A percentile compares a stretch with the other conserved stretches of the same genome.
Evolutionary conservation across 1,140 invertebrate genomes (phyloP).

Genomic region (Drosophila setifemur): DNA sequence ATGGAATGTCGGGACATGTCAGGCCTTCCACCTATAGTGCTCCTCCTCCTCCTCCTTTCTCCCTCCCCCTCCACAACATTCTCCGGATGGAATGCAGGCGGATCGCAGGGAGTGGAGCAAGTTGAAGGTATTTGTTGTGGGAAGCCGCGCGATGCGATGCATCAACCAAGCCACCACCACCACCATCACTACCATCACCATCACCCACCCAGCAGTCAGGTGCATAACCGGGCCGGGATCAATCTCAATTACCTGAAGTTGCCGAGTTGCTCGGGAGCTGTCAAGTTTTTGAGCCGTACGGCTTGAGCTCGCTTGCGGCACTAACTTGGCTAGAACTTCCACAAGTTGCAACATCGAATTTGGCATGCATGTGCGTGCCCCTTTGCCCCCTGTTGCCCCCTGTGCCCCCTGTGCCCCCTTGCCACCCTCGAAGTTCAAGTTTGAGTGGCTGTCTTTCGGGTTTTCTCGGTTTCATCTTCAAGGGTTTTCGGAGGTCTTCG

Average conservation of each 20-base stretch:
- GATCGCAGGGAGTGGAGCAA: background rate
- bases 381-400: too few species aligned
- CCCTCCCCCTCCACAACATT: background rate
- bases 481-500: too few species aligned
- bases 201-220: too few species aligned
- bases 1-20: constrained; percentile 31
- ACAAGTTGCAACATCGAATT: constrained; percentile 24
- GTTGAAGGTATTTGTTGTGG: constrained; percentile 36
- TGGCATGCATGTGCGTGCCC: constrained; percentile 4
- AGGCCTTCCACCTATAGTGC: constrained; percentile 1
- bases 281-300: constrained; percentile 30
- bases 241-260: constrained; percentile 47
- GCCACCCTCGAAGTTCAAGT: constrained; percentile 25
- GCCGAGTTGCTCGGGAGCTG: constrained; percentile 10
- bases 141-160: constrained; percentile 24
- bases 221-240: constrained; percentile 14
- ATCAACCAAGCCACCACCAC: background rate
- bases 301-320: constrained; percentile 32
- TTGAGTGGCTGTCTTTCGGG: constrained; percentile 1
- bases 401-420: too few species aligned
- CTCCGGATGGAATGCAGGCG: constrained; percentile 9
- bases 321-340: constrained; percentile 37
- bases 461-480: background rate
- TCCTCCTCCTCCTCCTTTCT: background rate
- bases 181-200: too few species aligned